Percentiles rank a stretch among this genome's conserved stretches.
Conservation (phyloP, 1,140 invertebrate species). For the Andricus grossulariae region DNA sequence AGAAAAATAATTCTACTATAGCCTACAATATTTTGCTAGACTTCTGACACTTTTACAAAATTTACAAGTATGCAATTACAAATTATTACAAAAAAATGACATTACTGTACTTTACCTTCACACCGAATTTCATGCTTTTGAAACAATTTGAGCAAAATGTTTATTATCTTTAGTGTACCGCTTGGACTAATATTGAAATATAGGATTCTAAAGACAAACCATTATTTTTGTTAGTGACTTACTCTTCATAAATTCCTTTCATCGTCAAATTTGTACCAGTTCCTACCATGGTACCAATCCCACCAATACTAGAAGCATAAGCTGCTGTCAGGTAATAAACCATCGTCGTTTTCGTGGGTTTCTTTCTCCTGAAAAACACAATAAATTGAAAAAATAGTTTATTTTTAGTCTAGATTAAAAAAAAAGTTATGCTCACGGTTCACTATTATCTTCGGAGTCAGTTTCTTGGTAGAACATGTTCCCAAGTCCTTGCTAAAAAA, state of each 20-base stretch:
- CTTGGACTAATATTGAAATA: neutral
- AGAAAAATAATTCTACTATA: too few species aligned
- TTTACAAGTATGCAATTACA: too few species aligned
- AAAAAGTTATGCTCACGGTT: constrained; percentile 56
- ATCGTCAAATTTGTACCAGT: constrained; percentile 83
- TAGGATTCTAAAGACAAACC: neutral
- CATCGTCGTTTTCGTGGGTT: constrained; percentile 71
- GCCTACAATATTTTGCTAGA: too few species aligned
- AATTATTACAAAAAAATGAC: too few species aligned
- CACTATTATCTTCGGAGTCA: constrained; percentile 46
- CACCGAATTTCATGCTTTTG: too few species aligned
- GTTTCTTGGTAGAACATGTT: constrained; percentile 64
- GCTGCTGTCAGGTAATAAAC: constrained; percentile 79
- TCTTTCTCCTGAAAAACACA: constrained; percentile 58
- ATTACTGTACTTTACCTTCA: too few species aligned
- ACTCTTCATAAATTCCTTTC: constrained; percentile 79
- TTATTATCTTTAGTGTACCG: too few species aligned
- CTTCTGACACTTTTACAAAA: too few species aligned
- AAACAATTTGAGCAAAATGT: too few species aligned
- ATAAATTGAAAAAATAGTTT: neutral
- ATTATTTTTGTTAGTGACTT: constrained; percentile 52
- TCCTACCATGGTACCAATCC: constrained; percentile 84
- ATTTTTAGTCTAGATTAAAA: neutral
- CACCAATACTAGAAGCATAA: constrained; percentile 81
- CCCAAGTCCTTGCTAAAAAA: constrained; percentile 72